Conservation (phyloP, 2,797 vertebrate species). For the Dendrocincla tyrannina region DNA sequence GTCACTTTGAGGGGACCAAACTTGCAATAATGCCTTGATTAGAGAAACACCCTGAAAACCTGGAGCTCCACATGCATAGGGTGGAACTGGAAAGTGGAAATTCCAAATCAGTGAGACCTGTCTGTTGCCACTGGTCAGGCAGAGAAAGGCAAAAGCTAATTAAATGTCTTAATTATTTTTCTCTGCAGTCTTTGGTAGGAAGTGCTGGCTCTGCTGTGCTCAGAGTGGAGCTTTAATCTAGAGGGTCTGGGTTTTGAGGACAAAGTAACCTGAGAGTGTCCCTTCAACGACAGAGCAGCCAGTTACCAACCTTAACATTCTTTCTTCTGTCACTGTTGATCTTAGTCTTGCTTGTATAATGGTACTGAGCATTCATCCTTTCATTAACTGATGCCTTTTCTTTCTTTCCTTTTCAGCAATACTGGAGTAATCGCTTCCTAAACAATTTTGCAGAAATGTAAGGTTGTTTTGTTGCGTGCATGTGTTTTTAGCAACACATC, state of each 20-base stretch:
- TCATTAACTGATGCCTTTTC: slow-evolving; percentile 76
- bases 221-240: not conserved
- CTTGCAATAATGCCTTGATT: not conserved
- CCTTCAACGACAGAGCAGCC: slow-evolving; percentile 36
- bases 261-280: slow-evolving; percentile 59
- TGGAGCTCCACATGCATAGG: accelerated
- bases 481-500: slow-evolving; percentile 84
- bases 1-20: slow-evolving; percentile 7
- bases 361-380: slow-evolving; percentile 62
- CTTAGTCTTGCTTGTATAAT: slow-evolving; percentile 67
- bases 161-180: not conserved
- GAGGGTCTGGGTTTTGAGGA: not conserved
- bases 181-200: not conserved
- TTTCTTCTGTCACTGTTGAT: slow-evolving; percentile 65
- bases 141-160: not conserved
- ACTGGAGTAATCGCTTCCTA: slow-evolving; percentile 86
- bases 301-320: slow-evolving; percentile 33
- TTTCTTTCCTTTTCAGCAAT: slow-evolving; percentile 84
- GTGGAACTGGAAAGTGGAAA: not conserved
- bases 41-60: not conserved
- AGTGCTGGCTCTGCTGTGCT: not conserved
- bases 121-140: not conserved
- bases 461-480: slow-evolving; percentile 85
- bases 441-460: slow-evolving; percentile 84
- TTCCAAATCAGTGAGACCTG: not conserved